These are phyloP conservation scores for Meandrusa payeni DNA, from an alignment of 2,888 invertebrate species.

Conservation along the genomic window DNA sequence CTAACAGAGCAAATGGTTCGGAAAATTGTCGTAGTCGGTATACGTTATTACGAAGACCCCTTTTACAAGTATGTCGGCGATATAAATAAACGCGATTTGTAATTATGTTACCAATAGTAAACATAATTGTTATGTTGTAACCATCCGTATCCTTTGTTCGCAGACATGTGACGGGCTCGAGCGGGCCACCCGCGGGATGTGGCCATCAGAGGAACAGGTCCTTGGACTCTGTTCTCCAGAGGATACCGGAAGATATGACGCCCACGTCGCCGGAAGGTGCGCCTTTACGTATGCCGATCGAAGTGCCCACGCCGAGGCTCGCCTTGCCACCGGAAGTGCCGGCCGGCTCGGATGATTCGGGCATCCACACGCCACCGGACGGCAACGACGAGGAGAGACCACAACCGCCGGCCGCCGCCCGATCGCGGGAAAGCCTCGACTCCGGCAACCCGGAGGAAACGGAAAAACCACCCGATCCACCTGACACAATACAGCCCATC, in stretches of 20 bases:
- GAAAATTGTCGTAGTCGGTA: slow-evolving; percentile 71
- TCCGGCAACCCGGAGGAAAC: slow-evolving; percentile 84
- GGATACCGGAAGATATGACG: slow-evolving; percentile 92
- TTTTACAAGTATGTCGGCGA: slow-evolving; percentile 67
- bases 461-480: slow-evolving; percentile 72
- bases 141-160: slow-evolving; percentile 45
- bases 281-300: slow-evolving; percentile 60
- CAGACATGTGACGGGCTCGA: slow-evolving; percentile 73
- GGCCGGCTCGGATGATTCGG: slow-evolving; percentile 89
- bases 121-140: slow-evolving; percentile 26
- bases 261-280: slow-evolving; percentile 71
- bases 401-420: slow-evolving; percentile 69
- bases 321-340: slow-evolving; percentile 71
- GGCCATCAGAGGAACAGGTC: slow-evolving; percentile 94
- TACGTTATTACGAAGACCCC: slow-evolving; percentile 72
- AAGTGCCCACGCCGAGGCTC: slow-evolving; percentile 79
- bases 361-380: slow-evolving; percentile 80
- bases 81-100: slow-evolving; percentile 18
- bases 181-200: slow-evolving; percentile 76
- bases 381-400: slow-evolving; percentile 76
- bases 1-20: slow-evolving; percentile 63
- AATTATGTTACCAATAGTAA: too few relatives aligned
- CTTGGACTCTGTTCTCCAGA: slow-evolving; percentile 92
- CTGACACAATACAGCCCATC: slow-evolving; percentile 54
- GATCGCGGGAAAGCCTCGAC: slow-evolving; percentile 88